phyloP scores from a whole-genome alignment of 2,888 invertebrate genomes.

The Ganaspis brasiliensis region DNA sequence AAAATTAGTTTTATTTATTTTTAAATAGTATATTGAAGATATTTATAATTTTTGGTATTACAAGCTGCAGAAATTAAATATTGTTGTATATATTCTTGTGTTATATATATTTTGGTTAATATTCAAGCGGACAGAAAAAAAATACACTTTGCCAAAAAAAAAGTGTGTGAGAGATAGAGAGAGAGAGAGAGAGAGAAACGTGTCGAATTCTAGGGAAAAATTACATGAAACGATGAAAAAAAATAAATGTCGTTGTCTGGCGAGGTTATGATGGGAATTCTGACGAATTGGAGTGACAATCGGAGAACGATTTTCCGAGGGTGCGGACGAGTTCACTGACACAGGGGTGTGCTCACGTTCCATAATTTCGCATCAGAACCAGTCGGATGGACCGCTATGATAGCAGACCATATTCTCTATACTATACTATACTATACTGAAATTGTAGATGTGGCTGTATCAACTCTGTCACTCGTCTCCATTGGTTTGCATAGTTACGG shows the following conservation, averaged over 20 bases:
- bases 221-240: not conserved
- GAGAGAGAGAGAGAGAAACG: too few relatives aligned
- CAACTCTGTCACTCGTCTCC: conserved; percentile 43
- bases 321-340: conserved; percentile 26
- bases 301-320: not conserved
- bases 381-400: conserved; percentile 19
- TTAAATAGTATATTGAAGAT: too few relatives aligned
- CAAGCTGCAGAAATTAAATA: too few relatives aligned
- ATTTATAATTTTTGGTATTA: too few relatives aligned
- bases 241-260: conserved; percentile 5
- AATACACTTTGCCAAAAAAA: too few relatives aligned
- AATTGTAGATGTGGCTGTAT: conserved; percentile 1
- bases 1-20: too few relatives aligned
- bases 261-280: not conserved
- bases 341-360: conserved; percentile 13
- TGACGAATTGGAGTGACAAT: conserved; percentile 7
- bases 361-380: conserved; percentile 16
- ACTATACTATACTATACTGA: not conserved
- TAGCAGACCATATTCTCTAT: conserved; percentile 2
- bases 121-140: too few relatives aligned
- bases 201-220: not conserved
- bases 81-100: too few relatives aligned
- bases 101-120: too few relatives aligned
- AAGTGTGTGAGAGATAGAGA: too few relatives aligned
- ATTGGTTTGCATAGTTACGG: conserved; percentile 48